A percentile compares a stretch with the other conserved stretches of the same genome.
Evolutionary conservation across 1,140 invertebrate species (phyloP).

Genomic region (Drosophila sp.): DNA sequence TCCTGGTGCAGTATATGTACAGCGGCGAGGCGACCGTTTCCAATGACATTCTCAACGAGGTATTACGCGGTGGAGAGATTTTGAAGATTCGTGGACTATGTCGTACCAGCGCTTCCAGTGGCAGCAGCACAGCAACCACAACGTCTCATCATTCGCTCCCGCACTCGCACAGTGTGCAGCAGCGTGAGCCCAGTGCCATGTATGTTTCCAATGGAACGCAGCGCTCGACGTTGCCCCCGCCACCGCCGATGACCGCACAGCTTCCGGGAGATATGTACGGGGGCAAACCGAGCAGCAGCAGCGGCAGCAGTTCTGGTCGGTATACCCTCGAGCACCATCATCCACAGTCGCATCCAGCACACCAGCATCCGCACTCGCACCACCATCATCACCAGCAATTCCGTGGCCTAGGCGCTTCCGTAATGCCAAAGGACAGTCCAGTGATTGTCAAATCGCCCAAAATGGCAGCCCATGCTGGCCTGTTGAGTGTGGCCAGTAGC

Average conservation of each 20-base stretch:
- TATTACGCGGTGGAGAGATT: slow-evolving; percentile 90
- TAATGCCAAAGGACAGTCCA: slow-evolving; percentile 81
- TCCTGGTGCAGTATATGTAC: slow-evolving; percentile 94
- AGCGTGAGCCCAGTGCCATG: slow-evolving; percentile 54
- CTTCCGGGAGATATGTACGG: slow-evolving; percentile 58
- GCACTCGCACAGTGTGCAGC: slow-evolving; percentile 39
- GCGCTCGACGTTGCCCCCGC: slow-evolving; percentile 49
- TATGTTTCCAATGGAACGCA: slow-evolving; percentile 65
- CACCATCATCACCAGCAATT: slow-evolving; percentile 69
- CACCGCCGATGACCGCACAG: slow-evolving; percentile 59
- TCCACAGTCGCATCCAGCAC: slow-evolving; percentile 26
- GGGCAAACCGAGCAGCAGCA: slow-evolving; percentile 51
- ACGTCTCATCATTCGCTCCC: slow-evolving; percentile 76
- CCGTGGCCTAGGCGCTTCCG: slow-evolving; percentile 76
- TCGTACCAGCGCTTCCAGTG: slow-evolving; percentile 84
- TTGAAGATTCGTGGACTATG: slow-evolving; percentile 90
- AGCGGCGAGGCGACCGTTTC: slow-evolving; percentile 93
- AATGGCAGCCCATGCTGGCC: slow-evolving; percentile 59
- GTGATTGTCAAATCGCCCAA: slow-evolving; percentile 82
- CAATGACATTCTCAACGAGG: slow-evolving; percentile 91
- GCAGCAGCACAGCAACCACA: slow-evolving; percentile 39
- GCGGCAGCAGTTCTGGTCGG: slow-evolving; percentile 39
- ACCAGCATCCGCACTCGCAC: slow-evolving; percentile 31
- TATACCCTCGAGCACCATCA: slow-evolving; percentile 65
- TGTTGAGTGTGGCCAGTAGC: slow-evolving; percentile 63